Conservation (phyloP, 2,797 vertebrate genomes). For the Anabas testudineus region DNA sequence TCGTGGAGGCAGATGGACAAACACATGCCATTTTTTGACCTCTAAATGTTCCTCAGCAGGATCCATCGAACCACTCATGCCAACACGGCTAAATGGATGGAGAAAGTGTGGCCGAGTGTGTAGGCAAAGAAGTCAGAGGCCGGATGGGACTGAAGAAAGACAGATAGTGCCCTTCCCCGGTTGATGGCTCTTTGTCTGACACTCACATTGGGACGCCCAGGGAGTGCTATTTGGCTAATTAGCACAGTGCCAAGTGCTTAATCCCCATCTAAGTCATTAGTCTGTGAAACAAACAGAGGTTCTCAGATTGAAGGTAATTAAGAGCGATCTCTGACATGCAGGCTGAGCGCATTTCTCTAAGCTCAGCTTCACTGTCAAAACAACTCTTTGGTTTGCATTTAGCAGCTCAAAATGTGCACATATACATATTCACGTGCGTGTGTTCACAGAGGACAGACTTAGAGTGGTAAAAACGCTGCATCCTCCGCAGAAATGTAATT, state of each 20-base stretch:
- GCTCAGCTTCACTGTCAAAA: constrained; percentile 41
- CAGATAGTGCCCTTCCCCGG: constrained; percentile 14
- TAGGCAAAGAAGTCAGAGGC: not conserved
- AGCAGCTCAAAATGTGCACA: constrained; percentile 3
- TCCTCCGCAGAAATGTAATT: constrained; percentile 5
- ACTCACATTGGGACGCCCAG: constrained; percentile 44
- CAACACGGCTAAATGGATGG: not conserved
- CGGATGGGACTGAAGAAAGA: not conserved
- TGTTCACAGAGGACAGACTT: not conserved
- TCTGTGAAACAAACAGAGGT: constrained; percentile 68
- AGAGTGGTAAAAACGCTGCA: not conserved
- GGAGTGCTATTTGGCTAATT: constrained; percentile 71
- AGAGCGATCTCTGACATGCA: constrained; percentile 72
- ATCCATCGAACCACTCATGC: not conserved
- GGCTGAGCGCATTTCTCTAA: constrained; percentile 55
- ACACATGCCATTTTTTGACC: constrained; percentile 7
- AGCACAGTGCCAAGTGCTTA: constrained; percentile 67
- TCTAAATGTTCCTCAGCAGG: not conserved
- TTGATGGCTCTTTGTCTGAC: constrained; percentile 50
- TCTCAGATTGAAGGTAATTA: constrained; percentile 72
- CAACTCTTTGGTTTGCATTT: constrained; percentile 20
- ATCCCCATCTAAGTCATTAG: constrained; percentile 73
- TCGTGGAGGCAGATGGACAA: not conserved
- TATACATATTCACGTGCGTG: not conserved
- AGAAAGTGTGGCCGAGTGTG: not conserved